Percentiles rank a stretch among this genome's conserved stretches.
phyloP scores from a whole-genome alignment of 2,797 vertebrate species.

The Brachymystax lenok region DNA sequence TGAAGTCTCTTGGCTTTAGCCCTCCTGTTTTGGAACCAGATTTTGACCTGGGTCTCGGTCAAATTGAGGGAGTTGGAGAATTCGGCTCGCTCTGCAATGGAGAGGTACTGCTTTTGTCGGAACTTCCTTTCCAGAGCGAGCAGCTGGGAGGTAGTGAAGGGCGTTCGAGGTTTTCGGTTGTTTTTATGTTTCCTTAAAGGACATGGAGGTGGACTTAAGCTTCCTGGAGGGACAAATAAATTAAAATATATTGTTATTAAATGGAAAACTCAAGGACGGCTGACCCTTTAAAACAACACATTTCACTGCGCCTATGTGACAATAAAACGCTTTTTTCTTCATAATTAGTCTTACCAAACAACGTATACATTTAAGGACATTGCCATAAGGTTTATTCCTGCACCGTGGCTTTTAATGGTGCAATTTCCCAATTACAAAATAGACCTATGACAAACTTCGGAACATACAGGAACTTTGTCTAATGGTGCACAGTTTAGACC shows the following conservation, averaged over 20 bases:
- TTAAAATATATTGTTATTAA: neutral
- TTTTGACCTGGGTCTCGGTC: slow-evolving; percentile 87
- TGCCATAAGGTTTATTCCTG: neutral
- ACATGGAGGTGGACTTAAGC: slow-evolving; percentile 78
- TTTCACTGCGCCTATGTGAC: neutral
- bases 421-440: neutral
- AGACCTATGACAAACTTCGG: neutral
- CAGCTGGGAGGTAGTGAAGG: slow-evolving; percentile 86
- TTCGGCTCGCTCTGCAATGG: slow-evolving; percentile 85
- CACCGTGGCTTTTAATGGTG: neutral
- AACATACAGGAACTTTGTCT: neutral
- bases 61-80: slow-evolving; percentile 85
- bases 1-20: slow-evolving; percentile 87
- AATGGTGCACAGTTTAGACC: neutral
- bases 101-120: slow-evolving; percentile 86
- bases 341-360: neutral
- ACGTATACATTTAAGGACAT: neutral
- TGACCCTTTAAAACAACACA: neutral
- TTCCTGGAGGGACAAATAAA: slow-evolving; percentile 63
- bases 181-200: slow-evolving; percentile 86
- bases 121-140: slow-evolving; percentile 87
- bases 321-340: too few relatives aligned
- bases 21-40: slow-evolving; percentile 87
- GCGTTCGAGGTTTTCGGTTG: slow-evolving; percentile 86
- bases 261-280: neutral